Conservation (phyloP, 1,140 invertebrate species). For the Papilio xuthus region DNA sequence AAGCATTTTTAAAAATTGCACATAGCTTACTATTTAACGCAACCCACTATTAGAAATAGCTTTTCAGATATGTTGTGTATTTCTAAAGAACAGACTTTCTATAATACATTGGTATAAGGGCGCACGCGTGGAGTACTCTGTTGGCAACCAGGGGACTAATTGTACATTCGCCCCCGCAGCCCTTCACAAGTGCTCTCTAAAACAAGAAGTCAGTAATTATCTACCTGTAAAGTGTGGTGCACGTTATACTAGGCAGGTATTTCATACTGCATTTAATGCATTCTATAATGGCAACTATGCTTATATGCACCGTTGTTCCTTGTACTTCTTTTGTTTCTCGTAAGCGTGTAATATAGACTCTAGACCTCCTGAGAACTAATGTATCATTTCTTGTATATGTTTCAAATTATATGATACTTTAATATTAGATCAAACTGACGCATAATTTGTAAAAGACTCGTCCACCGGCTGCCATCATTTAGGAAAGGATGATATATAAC, state of each 20-base stretch:
- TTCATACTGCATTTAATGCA: background rate
- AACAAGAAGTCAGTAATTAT: constrained; percentile 36
- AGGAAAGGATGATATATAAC: constrained; percentile 29
- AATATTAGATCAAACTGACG: background rate
- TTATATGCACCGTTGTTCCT: background rate
- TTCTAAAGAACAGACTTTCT: constrained; percentile 19
- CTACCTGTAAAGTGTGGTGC: constrained; percentile 11
- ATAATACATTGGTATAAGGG: constrained; percentile 6
- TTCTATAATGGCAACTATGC: background rate
- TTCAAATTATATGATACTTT: background rate
- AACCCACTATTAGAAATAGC: background rate
- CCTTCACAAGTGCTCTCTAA: constrained; percentile 21
- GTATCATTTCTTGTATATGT: no score
- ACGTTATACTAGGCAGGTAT: background rate
- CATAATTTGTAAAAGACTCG: constrained; percentile 1
- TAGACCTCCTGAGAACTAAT: no score
- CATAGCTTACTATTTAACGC: background rate
- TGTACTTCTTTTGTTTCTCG: background rate
- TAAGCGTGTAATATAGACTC: background rate
- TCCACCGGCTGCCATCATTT: constrained; percentile 8
- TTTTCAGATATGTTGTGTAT: constrained; percentile 1
- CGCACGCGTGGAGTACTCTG: background rate
- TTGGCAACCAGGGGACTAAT: constrained; percentile 25
- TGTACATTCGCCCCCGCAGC: constrained; percentile 22
- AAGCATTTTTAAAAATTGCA: background rate